Evolutionary conservation across 2,888 invertebrate genomes (phyloP).

Genomic region (Opisthograptis luteolata): DNA sequence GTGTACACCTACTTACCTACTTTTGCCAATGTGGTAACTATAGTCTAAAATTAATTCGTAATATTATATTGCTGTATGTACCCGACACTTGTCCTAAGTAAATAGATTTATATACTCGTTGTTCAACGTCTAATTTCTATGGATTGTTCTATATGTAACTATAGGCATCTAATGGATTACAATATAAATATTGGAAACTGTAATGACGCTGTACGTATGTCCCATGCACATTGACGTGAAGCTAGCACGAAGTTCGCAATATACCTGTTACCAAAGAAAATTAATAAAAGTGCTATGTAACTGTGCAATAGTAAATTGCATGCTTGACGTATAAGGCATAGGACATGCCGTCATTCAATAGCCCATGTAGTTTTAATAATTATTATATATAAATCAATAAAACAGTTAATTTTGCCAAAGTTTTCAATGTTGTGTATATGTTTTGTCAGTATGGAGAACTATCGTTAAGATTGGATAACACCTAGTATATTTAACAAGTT

Average conservation of each 20-base stretch:
- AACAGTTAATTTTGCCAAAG: slow-evolving; percentile 59
- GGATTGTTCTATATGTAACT: slow-evolving; percentile 37
- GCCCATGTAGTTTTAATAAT: slow-evolving; percentile 50
- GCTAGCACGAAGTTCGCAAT: slow-evolving; percentile 18
- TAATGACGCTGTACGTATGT: slow-evolving; percentile 23
- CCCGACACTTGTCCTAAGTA: slow-evolving; percentile 45
- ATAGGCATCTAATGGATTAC: slow-evolving; percentile 38
- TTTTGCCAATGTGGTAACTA: slow-evolving; percentile 49
- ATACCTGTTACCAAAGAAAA: slow-evolving; percentile 44
- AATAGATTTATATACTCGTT: slow-evolving; percentile 63
- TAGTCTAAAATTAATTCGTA: slow-evolving; percentile 42
- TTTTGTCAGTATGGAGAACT: slow-evolving; percentile 76
- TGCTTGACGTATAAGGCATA: not conserved
- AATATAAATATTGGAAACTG: slow-evolving; percentile 31
- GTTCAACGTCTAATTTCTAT: slow-evolving; percentile 58
- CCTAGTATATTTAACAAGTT: slow-evolving; percentile 78
- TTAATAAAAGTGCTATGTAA: not conserved
- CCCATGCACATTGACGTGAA: slow-evolving; percentile 9
- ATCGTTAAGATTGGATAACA: slow-evolving; percentile 79
- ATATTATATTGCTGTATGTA: slow-evolving; percentile 39
- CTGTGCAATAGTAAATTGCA: slow-evolving; percentile 2
- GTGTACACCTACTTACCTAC: slow-evolving; percentile 55
- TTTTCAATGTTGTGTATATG: slow-evolving; percentile 69
- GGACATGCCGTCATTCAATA: slow-evolving; percentile 44
- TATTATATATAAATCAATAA: slow-evolving; percentile 38